A percentile compares a stretch with the other conserved stretches of the same genome.
Conservation (phyloP, 2,888 invertebrate species). For the Parthenolecanium corni region DNA sequence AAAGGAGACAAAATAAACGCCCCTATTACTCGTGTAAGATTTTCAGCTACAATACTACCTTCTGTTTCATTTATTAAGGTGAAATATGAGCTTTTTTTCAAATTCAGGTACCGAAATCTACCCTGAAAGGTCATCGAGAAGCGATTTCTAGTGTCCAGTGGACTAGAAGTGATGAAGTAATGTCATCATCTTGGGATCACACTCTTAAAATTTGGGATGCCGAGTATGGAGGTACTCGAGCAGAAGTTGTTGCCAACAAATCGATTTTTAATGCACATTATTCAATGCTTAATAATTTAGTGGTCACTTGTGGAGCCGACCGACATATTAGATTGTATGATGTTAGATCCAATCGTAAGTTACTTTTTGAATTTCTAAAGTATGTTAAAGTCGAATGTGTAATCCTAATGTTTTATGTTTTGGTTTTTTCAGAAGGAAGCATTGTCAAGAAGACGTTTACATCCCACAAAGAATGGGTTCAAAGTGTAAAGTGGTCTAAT, state of each 20-base stretch:
- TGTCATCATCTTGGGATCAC: conserved; percentile 92
- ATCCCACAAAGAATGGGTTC: conserved; percentile 85
- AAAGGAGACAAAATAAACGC: conserved; percentile 25
- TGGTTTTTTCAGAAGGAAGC: conserved; percentile 54
- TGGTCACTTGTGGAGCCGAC: conserved; percentile 84
- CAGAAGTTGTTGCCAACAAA: conserved; percentile 74
- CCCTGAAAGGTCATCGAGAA: conserved; percentile 86
- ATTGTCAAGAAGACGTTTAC: conserved; percentile 79
- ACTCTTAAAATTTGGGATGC: conserved; percentile 89
- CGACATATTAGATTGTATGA: conserved; percentile 84
- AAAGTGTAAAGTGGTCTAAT: conserved; percentile 78
- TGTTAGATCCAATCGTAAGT: conserved; percentile 66
- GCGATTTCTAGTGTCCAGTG: conserved; percentile 75
- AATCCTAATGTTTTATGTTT: background rate
- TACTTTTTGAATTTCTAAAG: background rate
- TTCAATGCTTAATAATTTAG: conserved; percentile 58
- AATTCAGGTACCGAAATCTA: conserved; percentile 67
- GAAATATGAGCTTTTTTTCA: conserved; percentile 29
- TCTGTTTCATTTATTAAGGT: background rate
- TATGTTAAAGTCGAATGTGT: background rate
- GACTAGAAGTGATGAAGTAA: conserved; percentile 61
- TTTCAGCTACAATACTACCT: background rate
- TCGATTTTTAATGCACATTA: conserved; percentile 78
- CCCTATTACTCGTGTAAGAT: conserved; percentile 20
- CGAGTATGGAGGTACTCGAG: conserved; percentile 67